Percentiles rank a stretch among this genome's conserved stretches.
These are phyloP conservation scores for Cantharis rufa DNA, from an alignment of 2,888 invertebrate genomes.

Conservation along the genomic window DNA sequence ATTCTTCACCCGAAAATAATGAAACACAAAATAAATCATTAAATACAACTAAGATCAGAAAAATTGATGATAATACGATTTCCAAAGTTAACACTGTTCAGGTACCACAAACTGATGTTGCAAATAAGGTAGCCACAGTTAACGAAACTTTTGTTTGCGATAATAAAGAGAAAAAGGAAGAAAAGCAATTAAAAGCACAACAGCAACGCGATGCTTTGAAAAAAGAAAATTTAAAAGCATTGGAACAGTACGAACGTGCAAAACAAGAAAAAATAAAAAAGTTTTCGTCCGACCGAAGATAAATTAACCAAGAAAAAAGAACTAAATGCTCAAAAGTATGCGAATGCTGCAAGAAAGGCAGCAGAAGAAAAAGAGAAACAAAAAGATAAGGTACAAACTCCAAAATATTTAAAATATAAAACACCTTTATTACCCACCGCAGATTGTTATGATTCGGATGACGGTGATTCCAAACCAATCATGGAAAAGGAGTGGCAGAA, in stretches of 20 bases:
- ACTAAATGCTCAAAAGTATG: conserved; percentile 57
- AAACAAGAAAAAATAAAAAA: conserved; percentile 51
- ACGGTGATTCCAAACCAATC: conserved; percentile 46
- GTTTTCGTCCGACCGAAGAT: conserved; percentile 49
- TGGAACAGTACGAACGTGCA: conserved; percentile 58
- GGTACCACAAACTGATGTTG: not conserved
- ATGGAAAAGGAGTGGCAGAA: conserved; percentile 55
- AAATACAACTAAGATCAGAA: conserved; percentile 4
- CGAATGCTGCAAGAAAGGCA: conserved; percentile 56
- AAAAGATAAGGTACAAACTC: conserved; percentile 45
- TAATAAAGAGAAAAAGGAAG: conserved; percentile 36
- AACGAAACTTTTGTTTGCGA: conserved; percentile 32
- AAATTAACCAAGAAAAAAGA: conserved; percentile 55
- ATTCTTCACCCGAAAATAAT: conserved; percentile 7
- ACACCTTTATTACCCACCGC: conserved; percentile 59
- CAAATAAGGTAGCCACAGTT: not conserved
- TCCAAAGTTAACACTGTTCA: not conserved
- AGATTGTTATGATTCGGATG: conserved; percentile 63
- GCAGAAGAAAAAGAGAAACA: conserved; percentile 49
- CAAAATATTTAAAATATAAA: conserved; percentile 26
- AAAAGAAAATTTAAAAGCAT: conserved; percentile 54
- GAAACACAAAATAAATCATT: conserved; percentile 1
- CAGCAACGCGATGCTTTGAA: conserved; percentile 59
- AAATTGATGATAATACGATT: conserved; percentile 1
- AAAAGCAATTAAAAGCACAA: conserved; percentile 55